Evolutionary conservation across 2,113 vertebrate genomes (phyloP).

Genomic region (Anser brachyrhynchus): DNA sequence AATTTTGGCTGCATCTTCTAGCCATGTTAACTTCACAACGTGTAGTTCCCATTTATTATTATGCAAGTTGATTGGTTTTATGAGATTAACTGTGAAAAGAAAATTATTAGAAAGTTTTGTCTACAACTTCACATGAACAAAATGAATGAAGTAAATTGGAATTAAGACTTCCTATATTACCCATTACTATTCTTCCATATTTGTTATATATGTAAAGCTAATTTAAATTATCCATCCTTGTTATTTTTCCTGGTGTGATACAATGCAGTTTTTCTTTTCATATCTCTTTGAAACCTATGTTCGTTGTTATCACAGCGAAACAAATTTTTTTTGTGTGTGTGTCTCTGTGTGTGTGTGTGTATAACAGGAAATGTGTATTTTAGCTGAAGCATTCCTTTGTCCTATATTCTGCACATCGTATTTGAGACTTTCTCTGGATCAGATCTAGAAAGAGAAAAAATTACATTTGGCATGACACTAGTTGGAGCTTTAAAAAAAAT

Average conservation of each 20-base stretch:
- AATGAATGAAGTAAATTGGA: background rate
- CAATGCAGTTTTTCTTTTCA: background rate
- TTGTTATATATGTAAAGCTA: background rate
- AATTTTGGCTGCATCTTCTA: background rate
- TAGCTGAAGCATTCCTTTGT: background rate
- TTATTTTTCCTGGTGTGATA: background rate
- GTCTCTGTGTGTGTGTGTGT: background rate
- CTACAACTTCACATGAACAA: background rate
- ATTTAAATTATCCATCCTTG: background rate
- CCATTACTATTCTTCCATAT: background rate
- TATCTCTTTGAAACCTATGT: background rate
- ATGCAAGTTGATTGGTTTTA: background rate
- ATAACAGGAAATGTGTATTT: background rate
- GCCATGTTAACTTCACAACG: background rate
- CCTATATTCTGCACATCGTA: background rate
- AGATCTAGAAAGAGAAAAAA: background rate
- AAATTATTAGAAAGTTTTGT: background rate
- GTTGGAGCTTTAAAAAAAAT: background rate
- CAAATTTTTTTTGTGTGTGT: too few species aligned
- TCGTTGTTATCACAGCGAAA: background rate
- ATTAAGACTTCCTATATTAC: background rate
- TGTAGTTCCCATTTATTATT: background rate
- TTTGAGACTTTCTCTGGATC: background rate
- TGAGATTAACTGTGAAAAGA: background rate
- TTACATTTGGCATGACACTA: background rate